Evolutionary conservation across 2,797 vertebrate genomes (phyloP).

Genomic region (Apogon hyalosoma): DNA sequence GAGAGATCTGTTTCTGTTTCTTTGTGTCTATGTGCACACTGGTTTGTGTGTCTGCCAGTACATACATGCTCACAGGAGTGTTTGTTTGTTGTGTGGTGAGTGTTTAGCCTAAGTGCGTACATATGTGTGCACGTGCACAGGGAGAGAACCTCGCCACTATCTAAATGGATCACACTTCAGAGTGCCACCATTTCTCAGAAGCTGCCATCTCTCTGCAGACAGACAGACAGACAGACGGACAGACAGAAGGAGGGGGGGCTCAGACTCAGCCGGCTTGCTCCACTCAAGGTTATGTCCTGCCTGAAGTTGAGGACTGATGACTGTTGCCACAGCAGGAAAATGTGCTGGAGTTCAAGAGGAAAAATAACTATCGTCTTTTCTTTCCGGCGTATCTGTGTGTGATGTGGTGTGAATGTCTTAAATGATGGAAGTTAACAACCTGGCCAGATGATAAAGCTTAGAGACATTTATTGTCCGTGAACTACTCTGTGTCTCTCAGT

Average conservation of each 20-base stretch:
- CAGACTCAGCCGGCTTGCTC: slow-evolving; percentile 41
- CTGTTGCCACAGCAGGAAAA: slow-evolving; percentile 52
- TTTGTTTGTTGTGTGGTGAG: slow-evolving; percentile 44
- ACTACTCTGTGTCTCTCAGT: slow-evolving; percentile 56
- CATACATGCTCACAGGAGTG: slow-evolving; percentile 9
- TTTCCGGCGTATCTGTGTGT: slow-evolving; percentile 41
- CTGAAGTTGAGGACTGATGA: slow-evolving; percentile 76
- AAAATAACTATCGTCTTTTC: slow-evolving; percentile 54
- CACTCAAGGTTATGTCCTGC: slow-evolving; percentile 78
- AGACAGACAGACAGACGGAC: slow-evolving; percentile 49
- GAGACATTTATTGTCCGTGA: slow-evolving; percentile 49
- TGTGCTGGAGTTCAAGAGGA: slow-evolving; percentile 39
- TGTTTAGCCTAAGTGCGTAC: slow-evolving; percentile 36
- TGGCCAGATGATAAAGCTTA: slow-evolving; percentile 44
- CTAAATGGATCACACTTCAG: slow-evolving; percentile 87
- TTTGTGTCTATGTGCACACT: slow-evolving; percentile 31
- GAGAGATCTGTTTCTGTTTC: slow-evolving; percentile 60
- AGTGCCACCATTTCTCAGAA: slow-evolving; percentile 80
- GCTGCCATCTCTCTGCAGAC: slow-evolving; percentile 69
- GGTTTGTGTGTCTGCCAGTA: slow-evolving; percentile 36
- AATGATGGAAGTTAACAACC: slow-evolving; percentile 69
- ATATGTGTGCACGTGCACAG: slow-evolving; percentile 16
- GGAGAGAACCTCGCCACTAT: slow-evolving; percentile 71
- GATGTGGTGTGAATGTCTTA: slow-evolving; percentile 52
- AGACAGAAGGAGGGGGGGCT: slow-evolving; percentile 11